A percentile compares a stretch with the other conserved stretches of the same genome.
Evolutionary conservation across 2,888 invertebrate species (phyloP).

Genomic region (Merodon equestris): DNA sequence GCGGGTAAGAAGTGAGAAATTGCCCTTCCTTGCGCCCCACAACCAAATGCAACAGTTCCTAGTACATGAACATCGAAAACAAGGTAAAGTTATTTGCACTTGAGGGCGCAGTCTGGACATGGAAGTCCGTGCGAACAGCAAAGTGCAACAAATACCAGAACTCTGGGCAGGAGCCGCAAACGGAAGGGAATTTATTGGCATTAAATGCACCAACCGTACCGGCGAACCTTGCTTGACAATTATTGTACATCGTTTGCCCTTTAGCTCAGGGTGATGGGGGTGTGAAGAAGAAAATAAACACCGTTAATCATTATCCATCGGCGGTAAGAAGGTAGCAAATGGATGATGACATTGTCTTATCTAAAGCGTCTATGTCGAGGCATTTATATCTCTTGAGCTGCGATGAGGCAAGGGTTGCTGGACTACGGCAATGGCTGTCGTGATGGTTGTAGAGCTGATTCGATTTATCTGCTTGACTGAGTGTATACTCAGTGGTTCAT

Average conservation of each 20-base stretch:
- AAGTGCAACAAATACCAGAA: slow-evolving; percentile 8
- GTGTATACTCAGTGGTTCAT: slow-evolving; percentile 38
- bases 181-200: slow-evolving; percentile 60
- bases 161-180: slow-evolving; percentile 37
- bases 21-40: not conserved
- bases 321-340: slow-evolving; percentile 13
- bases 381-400: slow-evolving; percentile 12
- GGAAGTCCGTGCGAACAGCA: slow-evolving; percentile 20
- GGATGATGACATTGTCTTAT: slow-evolving; percentile 28
- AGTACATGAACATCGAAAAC: slow-evolving; percentile 10
- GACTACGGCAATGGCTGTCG: not conserved
- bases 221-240: slow-evolving; percentile 40
- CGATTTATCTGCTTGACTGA: slow-evolving; percentile 31
- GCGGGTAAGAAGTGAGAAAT: slow-evolving; percentile 9
- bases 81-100: slow-evolving; percentile 49
- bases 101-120: too few relatives aligned
- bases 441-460: slow-evolving; percentile 12
- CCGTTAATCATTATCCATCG: slow-evolving; percentile 4
- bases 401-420: slow-evolving; percentile 2
- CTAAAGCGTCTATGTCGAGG: not conserved
- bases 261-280: not conserved
- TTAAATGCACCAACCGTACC: slow-evolving; percentile 47
- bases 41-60: not conserved
- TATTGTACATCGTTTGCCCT: slow-evolving; percentile 19
- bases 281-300: slow-evolving; percentile 1